Conservation (phyloP, 1,140 invertebrate genomes). For the Nephotettix cincticeps region DNA sequence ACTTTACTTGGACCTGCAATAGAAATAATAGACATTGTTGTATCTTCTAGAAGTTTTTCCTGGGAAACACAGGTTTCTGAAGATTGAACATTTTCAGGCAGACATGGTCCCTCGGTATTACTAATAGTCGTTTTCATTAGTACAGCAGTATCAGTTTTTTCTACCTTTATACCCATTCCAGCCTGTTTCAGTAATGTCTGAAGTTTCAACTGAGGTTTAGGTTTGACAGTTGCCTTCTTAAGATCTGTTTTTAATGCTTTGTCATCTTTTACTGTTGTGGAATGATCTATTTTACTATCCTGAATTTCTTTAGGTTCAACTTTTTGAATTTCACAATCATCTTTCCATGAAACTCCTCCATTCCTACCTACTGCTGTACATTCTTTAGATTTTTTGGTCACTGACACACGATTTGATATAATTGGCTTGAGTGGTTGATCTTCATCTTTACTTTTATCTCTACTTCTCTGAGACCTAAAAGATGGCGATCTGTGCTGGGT, state of each 20-base stretch:
- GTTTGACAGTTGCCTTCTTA: background rate
- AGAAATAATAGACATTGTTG: background rate
- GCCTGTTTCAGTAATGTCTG: background rate
- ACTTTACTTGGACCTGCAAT: background rate
- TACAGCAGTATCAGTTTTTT: background rate
- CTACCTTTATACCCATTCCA: background rate
- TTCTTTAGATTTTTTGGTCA: background rate
- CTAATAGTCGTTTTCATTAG: no score
- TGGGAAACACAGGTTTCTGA: background rate
- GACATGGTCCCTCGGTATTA: no score
- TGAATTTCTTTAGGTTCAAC: background rate
- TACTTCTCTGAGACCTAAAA: background rate
- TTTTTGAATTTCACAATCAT: background rate
- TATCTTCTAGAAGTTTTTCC: background rate
- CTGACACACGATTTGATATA: background rate
- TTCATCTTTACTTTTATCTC: constrained; percentile 13
- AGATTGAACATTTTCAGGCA: background rate
- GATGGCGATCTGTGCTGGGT: constrained; percentile 35
- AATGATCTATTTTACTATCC: background rate
- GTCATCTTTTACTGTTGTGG: background rate
- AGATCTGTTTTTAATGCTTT: background rate
- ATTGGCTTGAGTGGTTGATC: background rate
- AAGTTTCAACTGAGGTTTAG: background rate
- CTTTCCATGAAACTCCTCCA: constrained; percentile 14
- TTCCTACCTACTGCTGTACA: background rate